Evolutionary conservation across 2,888 invertebrate species (phyloP).

Genomic region (Drosophila diplacantha): DNA sequence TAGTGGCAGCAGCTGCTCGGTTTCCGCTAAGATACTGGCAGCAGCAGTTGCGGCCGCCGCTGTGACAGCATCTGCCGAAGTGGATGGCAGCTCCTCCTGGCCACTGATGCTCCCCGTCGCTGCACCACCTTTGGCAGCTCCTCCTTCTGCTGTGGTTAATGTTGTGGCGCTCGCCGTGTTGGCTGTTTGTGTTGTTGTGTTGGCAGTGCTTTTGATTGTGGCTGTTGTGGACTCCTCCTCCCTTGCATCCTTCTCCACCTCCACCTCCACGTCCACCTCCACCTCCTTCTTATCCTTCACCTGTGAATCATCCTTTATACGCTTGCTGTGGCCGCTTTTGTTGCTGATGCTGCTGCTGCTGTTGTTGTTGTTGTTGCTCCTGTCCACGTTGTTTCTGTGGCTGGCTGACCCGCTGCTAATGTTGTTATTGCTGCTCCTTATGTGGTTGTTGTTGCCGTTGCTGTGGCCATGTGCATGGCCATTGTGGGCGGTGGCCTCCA

Average conservation of each 20-base stretch:
- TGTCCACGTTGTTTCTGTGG: constrained; percentile 37
- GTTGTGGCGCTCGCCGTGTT: constrained; percentile 14
- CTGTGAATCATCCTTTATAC: constrained; percentile 2
- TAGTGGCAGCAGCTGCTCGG: constrained; percentile 45
- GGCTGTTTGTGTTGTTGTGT: constrained; percentile 40
- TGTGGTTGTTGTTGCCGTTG: constrained; percentile 58
- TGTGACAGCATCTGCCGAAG: constrained; percentile 12
- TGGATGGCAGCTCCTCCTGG: constrained; percentile 10
- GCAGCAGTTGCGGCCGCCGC: not conserved
- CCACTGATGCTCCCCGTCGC: constrained; percentile 18
- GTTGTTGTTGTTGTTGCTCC: constrained; percentile 37
- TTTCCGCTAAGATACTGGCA: constrained; percentile 15
- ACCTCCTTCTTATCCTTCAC: constrained; percentile 13
- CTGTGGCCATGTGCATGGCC: constrained; percentile 54
- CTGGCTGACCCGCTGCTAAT: constrained; percentile 25
- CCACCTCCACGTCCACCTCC: constrained; percentile 12
- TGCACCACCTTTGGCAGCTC: not conserved
- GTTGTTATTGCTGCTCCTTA: constrained; percentile 45
- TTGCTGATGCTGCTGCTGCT: constrained; percentile 23
- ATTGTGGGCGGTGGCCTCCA: constrained; percentile 31
- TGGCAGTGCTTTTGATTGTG: constrained; percentile 63
- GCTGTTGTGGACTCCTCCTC: constrained; percentile 31
- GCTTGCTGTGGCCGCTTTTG: constrained; percentile 24
- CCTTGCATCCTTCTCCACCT: constrained; percentile 3
- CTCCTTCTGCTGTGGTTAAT: constrained; percentile 4